A percentile compares a stretch with the other conserved stretches of the same genome.
Conservation (phyloP, 2,888 invertebrate genomes). For the Amaurobius ferox region DNA sequence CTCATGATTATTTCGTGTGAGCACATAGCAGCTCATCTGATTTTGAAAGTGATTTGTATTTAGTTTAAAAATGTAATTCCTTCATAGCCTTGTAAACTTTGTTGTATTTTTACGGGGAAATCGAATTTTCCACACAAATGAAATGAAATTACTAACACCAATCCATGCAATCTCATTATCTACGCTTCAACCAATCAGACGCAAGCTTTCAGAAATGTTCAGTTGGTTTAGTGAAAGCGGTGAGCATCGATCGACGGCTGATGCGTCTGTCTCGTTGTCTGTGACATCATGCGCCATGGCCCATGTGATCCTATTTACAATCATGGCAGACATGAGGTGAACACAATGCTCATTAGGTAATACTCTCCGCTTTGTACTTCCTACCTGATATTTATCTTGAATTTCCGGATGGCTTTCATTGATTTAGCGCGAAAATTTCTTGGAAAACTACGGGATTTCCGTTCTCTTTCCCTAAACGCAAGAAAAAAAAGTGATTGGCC, state of each 20-base stretch:
- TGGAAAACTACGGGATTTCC: background rate
- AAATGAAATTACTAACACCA: too few relatives aligned
- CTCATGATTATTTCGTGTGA: too few relatives aligned
- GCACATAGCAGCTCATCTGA: too few relatives aligned
- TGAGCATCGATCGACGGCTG: slow-evolving; percentile 12
- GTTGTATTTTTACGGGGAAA: too few relatives aligned
- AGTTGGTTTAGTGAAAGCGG: slow-evolving; percentile 40
- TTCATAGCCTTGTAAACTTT: too few relatives aligned
- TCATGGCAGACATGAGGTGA: slow-evolving; percentile 72
- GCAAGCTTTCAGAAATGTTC: too few relatives aligned
- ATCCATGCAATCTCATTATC: too few relatives aligned
- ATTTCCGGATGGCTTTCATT: background rate
- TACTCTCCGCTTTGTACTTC: slow-evolving; percentile 41
- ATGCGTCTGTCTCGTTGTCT: slow-evolving; percentile 58
- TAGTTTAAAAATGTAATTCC: too few relatives aligned
- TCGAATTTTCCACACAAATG: too few relatives aligned
- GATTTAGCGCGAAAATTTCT: background rate
- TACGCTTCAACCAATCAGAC: too few relatives aligned
- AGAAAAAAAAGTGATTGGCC: background rate
- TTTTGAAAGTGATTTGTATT: too few relatives aligned
- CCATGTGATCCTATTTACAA: slow-evolving; percentile 73
- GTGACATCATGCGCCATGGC: slow-evolving; percentile 66
- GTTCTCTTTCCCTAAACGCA: background rate
- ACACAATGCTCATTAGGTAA: slow-evolving; percentile 67
- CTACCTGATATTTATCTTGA: background rate